Percentiles rank a stretch among this genome's conserved stretches.
phyloP scores from a whole-genome alignment of 1,140 invertebrate genomes.

The Macrosteles quadrilineatus region DNA sequence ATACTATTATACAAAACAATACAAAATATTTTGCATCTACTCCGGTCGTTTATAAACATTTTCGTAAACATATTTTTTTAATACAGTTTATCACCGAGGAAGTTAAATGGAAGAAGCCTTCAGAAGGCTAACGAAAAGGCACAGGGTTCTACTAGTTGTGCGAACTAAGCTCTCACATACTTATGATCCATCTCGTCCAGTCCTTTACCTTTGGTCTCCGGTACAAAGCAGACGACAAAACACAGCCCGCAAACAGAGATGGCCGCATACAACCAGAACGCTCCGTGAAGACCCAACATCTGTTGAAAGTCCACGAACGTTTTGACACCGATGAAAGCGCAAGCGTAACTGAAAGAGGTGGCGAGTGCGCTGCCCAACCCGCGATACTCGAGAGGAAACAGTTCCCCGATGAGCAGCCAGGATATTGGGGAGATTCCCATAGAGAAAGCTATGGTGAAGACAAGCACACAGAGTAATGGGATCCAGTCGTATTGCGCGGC shows the following conservation, averaged over 20 bases:
- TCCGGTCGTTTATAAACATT: background rate
- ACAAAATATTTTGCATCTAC: background rate
- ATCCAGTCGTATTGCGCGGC: conserved; percentile 67
- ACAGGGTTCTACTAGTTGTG: conserved; percentile 12
- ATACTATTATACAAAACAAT: conserved; percentile 1
- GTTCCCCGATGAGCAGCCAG: conserved; percentile 82
- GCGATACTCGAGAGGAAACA: conserved; percentile 83
- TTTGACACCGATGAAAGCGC: conserved; percentile 86
- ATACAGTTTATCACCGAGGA: conserved; percentile 1
- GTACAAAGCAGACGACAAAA: conserved; percentile 82
- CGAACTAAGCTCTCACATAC: conserved; percentile 28
- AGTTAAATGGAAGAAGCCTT: conserved; percentile 1
- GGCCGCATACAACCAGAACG: conserved; percentile 87
- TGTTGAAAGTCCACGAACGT: conserved; percentile 80
- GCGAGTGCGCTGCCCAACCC: conserved; percentile 81
- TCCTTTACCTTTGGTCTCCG: conserved; percentile 86
- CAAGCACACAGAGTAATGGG: conserved; percentile 75
- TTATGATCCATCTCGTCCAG: conserved; percentile 75
- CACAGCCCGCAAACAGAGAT: conserved; percentile 80
- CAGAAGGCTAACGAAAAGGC: background rate
- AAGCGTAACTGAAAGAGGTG: conserved; percentile 83
- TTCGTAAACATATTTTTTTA: background rate
- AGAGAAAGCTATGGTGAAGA: conserved; percentile 82
- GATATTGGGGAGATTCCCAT: conserved; percentile 89
- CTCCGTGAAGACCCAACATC: conserved; percentile 72